These are phyloP conservation scores for Neoarius graeffei DNA, from an alignment of 2,113 vertebrate genomes.

Conservation along the genomic window DNA sequence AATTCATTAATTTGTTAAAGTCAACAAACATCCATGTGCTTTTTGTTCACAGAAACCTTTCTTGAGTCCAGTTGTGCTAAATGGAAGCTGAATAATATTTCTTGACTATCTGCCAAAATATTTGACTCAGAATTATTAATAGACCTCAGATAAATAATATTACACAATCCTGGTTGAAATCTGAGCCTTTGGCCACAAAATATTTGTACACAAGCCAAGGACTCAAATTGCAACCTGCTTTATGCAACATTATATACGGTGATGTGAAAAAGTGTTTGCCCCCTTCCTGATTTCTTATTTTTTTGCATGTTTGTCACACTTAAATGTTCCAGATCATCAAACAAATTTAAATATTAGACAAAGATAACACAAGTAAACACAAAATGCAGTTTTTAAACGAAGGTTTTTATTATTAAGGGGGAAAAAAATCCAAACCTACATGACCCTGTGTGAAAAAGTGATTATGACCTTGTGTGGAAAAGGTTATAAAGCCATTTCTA, in stretches of 20 bases:
- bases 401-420: too few species aligned
- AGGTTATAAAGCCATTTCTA: too few species aligned
- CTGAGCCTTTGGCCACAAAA: not conserved
- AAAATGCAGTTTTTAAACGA: too few species aligned
- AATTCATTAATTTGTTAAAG: not conserved
- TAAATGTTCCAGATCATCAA: too few species aligned
- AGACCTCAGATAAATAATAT: not conserved
- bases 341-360: too few species aligned
- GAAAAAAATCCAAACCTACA: too few species aligned
- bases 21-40: not conserved
- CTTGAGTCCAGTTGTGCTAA: not conserved
- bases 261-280: too few species aligned
- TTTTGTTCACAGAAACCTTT: not conserved
- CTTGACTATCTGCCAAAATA: not conserved
- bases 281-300: too few species aligned
- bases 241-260: not conserved
- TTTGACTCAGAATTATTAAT: not conserved
- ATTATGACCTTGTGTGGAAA: too few species aligned
- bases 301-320: too few species aligned
- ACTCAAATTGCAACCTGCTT: not conserved
- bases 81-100: not conserved
- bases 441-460: too few species aligned
- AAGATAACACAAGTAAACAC: too few species aligned
- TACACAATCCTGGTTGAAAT: not conserved
- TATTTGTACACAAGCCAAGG: not conserved